Conservation (phyloP, 1,140 invertebrate genomes). For the Drosophila rhopaloa region DNA sequence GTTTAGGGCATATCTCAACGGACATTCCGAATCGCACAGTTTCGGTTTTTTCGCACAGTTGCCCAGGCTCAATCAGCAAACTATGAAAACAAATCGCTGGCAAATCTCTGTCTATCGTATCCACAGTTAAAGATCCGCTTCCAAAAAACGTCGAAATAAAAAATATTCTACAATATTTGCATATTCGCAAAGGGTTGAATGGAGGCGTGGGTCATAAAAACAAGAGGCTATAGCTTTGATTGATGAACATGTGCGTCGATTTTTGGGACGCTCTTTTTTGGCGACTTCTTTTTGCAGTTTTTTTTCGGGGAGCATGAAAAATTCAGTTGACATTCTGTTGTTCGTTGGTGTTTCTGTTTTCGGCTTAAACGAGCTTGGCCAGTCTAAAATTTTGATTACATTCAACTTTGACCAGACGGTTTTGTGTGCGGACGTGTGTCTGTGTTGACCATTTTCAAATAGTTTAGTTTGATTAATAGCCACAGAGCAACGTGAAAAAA, state of each 20-base stretch:
- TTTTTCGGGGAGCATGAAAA: slow-evolving; percentile 27
- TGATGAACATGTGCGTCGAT: slow-evolving; percentile 74
- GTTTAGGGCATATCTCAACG: slow-evolving; percentile 22
- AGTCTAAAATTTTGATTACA: slow-evolving; percentile 75
- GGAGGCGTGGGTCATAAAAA: slow-evolving; percentile 15
- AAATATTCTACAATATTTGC: slow-evolving; percentile 35
- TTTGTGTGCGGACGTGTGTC: slow-evolving; percentile 8
- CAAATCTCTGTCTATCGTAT: slow-evolving; percentile 21
- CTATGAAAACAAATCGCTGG: slow-evolving; percentile 36
- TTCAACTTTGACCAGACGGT: slow-evolving; percentile 63
- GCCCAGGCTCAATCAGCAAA: slow-evolving; percentile 18
- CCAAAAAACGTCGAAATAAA: neutral
- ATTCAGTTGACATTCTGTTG: slow-evolving; percentile 62
- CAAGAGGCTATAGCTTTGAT: slow-evolving; percentile 66
- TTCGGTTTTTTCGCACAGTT: slow-evolving; percentile 24
- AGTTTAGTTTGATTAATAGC: slow-evolving; percentile 83
- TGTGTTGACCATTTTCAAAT: slow-evolving; percentile 67
- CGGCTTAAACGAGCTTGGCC: slow-evolving; percentile 16
- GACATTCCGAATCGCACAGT: slow-evolving; percentile 7
- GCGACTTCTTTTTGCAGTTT: slow-evolving; percentile 4
- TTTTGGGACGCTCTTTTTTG: slow-evolving; percentile 32
- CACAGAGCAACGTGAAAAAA: slow-evolving; percentile 30
- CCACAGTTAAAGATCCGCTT: slow-evolving; percentile 1
- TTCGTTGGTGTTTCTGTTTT: slow-evolving; percentile 12
- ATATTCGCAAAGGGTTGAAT: slow-evolving; percentile 17